phyloP scores from a whole-genome alignment of 1,140 invertebrate species.

The Aphis craccivora region DNA sequence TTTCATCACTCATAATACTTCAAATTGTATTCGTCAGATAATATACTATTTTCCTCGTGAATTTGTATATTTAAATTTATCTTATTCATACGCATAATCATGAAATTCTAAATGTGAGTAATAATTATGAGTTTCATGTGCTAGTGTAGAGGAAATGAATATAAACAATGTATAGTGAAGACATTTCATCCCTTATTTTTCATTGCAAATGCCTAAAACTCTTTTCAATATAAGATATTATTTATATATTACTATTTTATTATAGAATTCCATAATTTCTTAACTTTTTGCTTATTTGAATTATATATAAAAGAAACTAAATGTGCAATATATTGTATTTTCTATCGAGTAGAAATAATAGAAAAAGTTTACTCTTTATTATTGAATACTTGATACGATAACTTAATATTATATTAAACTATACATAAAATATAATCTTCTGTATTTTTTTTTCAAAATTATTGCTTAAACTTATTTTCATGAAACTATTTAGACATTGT shows the following conservation, averaged over 20 bases:
- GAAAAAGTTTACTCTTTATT: not conserved
- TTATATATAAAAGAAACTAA: not conserved
- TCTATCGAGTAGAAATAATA: not conserved
- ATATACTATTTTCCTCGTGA: not conserved
- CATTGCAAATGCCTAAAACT: too few species aligned
- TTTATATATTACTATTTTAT: not conserved
- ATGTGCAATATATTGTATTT: not conserved
- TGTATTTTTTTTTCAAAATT: not conserved
- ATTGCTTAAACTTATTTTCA: not conserved
- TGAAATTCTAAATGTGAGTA: not conserved
- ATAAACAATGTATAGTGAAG: not conserved
- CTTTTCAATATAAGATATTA: not conserved
- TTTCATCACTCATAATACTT: not conserved
- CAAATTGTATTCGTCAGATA: not conserved
- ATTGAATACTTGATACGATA: constrained; percentile 3
- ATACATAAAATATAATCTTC: not conserved
- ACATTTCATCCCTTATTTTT: not conserved
- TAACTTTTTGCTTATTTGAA: not conserved
- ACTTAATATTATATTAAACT: not conserved
- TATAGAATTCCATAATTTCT: not conserved
- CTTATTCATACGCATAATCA: not conserved
- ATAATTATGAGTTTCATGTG: not conserved
- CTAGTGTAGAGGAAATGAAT: not conserved
- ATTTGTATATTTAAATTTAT: not conserved
- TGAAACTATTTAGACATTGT: not conserved